Evolutionary conservation across 2,888 invertebrate species (phyloP), one percentile per base, ranked within the genome.

Genomic region (Toxonevra muliebris): DNA sequence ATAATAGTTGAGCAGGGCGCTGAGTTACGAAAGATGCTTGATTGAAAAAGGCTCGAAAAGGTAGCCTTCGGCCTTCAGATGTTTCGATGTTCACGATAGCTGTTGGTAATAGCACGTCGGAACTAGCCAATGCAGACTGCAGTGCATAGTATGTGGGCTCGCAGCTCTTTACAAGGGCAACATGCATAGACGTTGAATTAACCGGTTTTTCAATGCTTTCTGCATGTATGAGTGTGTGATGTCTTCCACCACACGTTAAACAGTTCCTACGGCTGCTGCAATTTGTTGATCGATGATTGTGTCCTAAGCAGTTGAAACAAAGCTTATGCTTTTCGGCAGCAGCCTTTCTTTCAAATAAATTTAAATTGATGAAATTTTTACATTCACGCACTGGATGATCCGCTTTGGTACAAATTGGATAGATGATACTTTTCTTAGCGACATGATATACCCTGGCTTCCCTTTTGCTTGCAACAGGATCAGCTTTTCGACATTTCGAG

Each of bases 1-100:
- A n/a, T 11, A 62, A 20, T 9, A 62, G 30, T 9, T 62, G 53
- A 12, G 43, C 43, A 42, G 62, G 19, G 9, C 42, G 40, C 11
- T 62, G 53, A 0, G 52, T 41, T 12, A 43, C 2, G 12, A 53
- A 53, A 2, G 54, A 62, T 5, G 53, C 62, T 43, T 62, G 54
- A 43, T 54, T 42, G 17, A 62, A 42, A 3, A 62, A 42, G 2
- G 53, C 61, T 53, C 43, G 45, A 17, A 62, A 54, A 30, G 30
- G 2, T 30, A 30, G 30, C 30, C 30, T 30, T 30, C 7, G 30
- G 3, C 30, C 30, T 30, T 30, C 30, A 2, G 30, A 30, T 30
- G 30, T 30, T 7, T 30, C 3, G 30, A 30, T 30, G 2, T 4
- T 30, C 30, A 30, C 2, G 30, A 30, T 30, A 30, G 30, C 30